Conservation (phyloP, 1,140 invertebrate genomes). For the Heliconius congener region DNA sequence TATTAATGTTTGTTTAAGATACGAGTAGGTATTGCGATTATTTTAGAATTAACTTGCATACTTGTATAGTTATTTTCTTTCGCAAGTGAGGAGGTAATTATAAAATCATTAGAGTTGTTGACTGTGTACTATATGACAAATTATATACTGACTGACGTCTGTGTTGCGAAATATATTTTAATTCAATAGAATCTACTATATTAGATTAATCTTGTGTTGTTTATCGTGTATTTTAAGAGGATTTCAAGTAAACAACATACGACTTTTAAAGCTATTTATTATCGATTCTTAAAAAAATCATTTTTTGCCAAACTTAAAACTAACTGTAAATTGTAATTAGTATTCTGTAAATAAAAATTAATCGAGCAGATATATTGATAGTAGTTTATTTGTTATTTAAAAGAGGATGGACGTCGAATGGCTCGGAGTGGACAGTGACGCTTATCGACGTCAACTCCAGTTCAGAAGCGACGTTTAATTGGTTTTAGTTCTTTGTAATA, state of each 20-base stretch:
- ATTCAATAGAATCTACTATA: not conserved
- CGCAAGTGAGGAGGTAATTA: conserved; percentile 8
- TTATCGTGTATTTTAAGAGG: too few relatives aligned
- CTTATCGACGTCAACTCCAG: conserved; percentile 21
- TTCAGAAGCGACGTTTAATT: not conserved
- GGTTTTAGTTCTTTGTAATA: conserved; percentile 2
- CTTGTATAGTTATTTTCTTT: conserved; percentile 9
- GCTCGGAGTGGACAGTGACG: conserved; percentile 20
- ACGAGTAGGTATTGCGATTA: not conserved
- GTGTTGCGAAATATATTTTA: not conserved
- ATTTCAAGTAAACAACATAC: too few relatives aligned
- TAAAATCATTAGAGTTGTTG: conserved; percentile 3
- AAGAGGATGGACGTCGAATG: conserved; percentile 18
- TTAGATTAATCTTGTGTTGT: not conserved
- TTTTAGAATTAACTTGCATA: conserved; percentile 5
- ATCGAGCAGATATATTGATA: conserved; percentile 4
- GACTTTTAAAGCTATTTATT: too few relatives aligned
- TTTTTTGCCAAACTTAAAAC: too few relatives aligned
- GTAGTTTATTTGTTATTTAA: conserved; percentile 23
- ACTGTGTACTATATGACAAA: not conserved
- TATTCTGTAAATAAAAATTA: not conserved
- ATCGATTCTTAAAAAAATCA: too few relatives aligned
- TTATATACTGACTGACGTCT: not conserved
- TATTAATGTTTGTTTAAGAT: not conserved
- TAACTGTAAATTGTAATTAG: not conserved